These are phyloP conservation scores for Apamea sordens DNA, from an alignment of 2,888 invertebrate species.

Conservation along the genomic window DNA sequence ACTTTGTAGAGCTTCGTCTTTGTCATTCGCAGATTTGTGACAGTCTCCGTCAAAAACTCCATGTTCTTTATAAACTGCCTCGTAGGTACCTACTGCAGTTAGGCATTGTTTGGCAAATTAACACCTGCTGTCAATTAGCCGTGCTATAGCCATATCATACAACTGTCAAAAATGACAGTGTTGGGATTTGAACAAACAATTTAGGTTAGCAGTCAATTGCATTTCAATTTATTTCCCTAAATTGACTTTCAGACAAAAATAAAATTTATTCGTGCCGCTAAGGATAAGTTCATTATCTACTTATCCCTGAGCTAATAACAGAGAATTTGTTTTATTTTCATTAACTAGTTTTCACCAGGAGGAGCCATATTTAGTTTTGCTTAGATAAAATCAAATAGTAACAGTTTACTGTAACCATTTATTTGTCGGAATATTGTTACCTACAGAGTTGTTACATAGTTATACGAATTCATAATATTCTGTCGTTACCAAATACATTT, in stretches of 20 bases:
- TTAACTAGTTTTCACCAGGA: not conserved
- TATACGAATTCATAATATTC: not conserved
- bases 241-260: not conserved
- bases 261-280: not conserved
- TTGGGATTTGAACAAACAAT: not conserved
- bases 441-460: not conserved
- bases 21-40: not conserved
- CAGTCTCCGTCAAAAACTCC: too few species aligned
- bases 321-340: constrained; percentile 18
- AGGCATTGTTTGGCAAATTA: not conserved
- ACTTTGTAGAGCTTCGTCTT: too few species aligned
- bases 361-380: not conserved
- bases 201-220: not conserved
- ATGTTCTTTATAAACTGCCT: not conserved
- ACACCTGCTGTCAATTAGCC: not conserved
- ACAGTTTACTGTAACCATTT: not conserved
- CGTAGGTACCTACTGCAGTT: not conserved
- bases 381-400: not conserved
- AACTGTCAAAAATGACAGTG: not conserved
- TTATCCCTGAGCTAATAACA: constrained; percentile 17
- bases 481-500: not conserved
- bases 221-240: not conserved
- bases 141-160: not conserved
- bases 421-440: not conserved
- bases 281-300: not conserved